A percentile compares a stretch with the other conserved stretches of the same genome.
phyloP scores from a whole-genome alignment of 2,888 invertebrate species.

The Leptinotarsa peninsularis region DNA sequence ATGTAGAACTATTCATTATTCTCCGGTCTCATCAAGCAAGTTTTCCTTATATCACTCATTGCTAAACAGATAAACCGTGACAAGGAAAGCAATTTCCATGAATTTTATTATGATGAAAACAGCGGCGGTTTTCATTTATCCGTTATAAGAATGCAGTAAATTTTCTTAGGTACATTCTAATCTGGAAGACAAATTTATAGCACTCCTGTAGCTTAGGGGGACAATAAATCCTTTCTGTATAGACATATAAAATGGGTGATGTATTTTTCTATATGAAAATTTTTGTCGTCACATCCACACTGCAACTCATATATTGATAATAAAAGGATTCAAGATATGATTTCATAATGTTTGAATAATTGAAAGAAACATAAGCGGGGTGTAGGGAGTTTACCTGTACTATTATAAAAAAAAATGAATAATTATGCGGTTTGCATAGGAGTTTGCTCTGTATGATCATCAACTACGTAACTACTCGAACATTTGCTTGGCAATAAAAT shows the following conservation, averaged over 20 bases:
- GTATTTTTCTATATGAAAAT: slow-evolving; percentile 27
- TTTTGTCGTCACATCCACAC: not conserved
- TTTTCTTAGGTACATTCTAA: slow-evolving; percentile 61
- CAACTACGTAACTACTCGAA: too few relatives aligned
- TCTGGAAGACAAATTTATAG: slow-evolving; percentile 61
- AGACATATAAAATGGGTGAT: slow-evolving; percentile 59
- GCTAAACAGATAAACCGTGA: not conserved
- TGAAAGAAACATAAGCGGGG: too few relatives aligned
- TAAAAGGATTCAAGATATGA: not conserved
- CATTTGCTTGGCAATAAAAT: too few relatives aligned
- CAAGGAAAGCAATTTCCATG: slow-evolving; percentile 40
- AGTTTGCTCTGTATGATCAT: too few relatives aligned
- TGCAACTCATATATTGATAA: not conserved
- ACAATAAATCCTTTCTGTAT: slow-evolving; percentile 56
- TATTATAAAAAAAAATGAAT: too few relatives aligned
- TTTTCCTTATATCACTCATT: not conserved
- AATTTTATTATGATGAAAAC: slow-evolving; percentile 45
- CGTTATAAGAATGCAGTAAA: slow-evolving; percentile 56
- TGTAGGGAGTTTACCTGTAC: too few relatives aligned
- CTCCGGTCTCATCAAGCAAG: not conserved
- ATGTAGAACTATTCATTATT: not conserved
- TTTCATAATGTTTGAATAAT: too few relatives aligned
- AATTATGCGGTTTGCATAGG: too few relatives aligned
- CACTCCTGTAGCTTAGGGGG: slow-evolving; percentile 57
- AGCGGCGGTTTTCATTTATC: slow-evolving; percentile 49